phyloP scores from a whole-genome alignment of 2,113 vertebrate species.

The Catagonus wagneri region DNA sequence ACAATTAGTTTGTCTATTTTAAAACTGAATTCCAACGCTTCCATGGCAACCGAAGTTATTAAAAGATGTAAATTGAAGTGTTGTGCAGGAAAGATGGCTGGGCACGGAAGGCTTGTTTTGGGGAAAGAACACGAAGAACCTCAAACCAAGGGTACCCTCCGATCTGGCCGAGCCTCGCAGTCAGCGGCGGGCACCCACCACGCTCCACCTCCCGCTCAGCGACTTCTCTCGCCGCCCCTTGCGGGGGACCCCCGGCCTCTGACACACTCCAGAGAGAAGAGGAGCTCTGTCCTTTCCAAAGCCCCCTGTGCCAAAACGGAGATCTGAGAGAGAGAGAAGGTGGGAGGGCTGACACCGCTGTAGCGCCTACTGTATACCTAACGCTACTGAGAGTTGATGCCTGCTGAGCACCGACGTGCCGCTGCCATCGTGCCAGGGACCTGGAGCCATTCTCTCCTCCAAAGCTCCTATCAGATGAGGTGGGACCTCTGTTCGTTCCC shows the following conservation, averaged over 20 bases:
- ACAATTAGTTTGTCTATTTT: conserved; percentile 86
- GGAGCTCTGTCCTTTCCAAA: background rate
- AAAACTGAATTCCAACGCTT: conserved; percentile 83
- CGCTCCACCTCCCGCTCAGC: fast-evolving
- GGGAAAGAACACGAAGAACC: conserved; percentile 61
- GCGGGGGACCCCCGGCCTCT: background rate
- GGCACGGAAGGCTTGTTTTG: conserved; percentile 65
- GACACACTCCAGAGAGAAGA: fast-evolving
- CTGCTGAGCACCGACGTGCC: too few species aligned
- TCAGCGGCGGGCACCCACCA: background rate
- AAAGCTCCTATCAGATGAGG: background rate
- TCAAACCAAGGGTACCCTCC: conserved; percentile 3
- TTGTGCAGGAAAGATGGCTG: conserved; percentile 63
- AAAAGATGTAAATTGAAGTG: conserved; percentile 82
- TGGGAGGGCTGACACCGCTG: background rate
- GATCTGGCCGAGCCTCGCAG: fast-evolving
- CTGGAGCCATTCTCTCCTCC: background rate
- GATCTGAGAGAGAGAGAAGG: background rate
- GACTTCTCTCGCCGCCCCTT: background rate
- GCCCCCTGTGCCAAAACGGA: background rate
- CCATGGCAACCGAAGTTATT: conserved; percentile 85
- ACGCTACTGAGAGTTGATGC: fast-evolving
- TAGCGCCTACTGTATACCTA: too few species aligned
- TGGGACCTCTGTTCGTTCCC: background rate
- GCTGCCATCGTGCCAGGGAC: background rate